Base-by-base conservation (phyloP, 2,113 vertebrate genomes). In the Porphyrio hochstetteri region DNA sequence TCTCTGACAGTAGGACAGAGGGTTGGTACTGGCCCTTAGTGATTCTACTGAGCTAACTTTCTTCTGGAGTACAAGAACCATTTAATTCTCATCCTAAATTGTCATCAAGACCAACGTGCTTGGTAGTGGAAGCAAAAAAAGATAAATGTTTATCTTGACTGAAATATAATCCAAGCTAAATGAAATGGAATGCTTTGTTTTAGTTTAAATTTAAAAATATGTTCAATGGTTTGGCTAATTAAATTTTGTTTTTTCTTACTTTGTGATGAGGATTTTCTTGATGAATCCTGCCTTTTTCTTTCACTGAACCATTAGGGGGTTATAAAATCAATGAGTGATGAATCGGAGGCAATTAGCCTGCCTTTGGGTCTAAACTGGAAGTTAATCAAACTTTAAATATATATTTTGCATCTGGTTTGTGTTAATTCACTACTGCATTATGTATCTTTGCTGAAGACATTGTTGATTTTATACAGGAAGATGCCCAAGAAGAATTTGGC, bases 401-500 rank as follows among this genome's bases (percentile, higher is more conserved):
- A 52, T 84, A 21, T 92, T 95, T 94, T 95, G 77, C n/a, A 88
- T 93, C 92, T 97, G 93, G 74, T 94, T 86, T 96, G 42, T 90
- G 68, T 60, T 96, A 92, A 96, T 93, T 97, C 81, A 53, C 67
- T 96, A 12, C 76, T 77, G 87, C 56, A 70, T 91, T 92, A 93
- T 68, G n/a, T 24, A 81, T 96, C 6, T 52, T 92, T 97, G 91
- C 85, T 96, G 75, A 96, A 94, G 52, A 94, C n/a, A 25, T 92
- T 95, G 55, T 93, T 75, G 53, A 76, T 91, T 86, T 97, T 98
- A 97, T 98, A 94, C 97, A 99, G 97, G 93, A 98, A 95, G 98
- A 98, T 98, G 98, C 97, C 91, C 98, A 98, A 86, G 96, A 99
- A 97, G 99, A 99, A 97, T 99, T 98, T 98, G 95, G 98, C 81